phyloP scores from a whole-genome alignment of 2,797 vertebrate species.

The Betta splendens region DNA sequence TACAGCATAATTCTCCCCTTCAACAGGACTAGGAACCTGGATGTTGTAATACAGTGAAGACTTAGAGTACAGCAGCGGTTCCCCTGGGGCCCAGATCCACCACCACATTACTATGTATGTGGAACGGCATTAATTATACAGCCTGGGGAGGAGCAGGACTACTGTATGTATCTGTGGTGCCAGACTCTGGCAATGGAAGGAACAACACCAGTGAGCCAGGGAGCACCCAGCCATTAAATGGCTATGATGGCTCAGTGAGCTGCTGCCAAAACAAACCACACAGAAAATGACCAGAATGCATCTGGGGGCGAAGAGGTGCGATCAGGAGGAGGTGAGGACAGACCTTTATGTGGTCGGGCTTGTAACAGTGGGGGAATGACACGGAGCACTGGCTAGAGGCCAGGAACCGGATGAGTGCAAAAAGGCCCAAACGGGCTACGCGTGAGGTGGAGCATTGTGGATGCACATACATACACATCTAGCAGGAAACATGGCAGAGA shows the following conservation, averaged over 20 bases:
- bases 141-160: constrained; percentile 17
- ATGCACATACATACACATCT: no score
- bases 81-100: neutral
- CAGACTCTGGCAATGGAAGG: constrained; percentile 44
- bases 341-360: constrained; percentile 48
- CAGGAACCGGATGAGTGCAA: no score
- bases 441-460: no score
- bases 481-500: no score
- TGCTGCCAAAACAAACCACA: constrained; percentile 71
- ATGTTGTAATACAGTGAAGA: neutral
- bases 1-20: constrained; percentile 6
- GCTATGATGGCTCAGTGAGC: constrained; percentile 61
- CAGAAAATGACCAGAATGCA: constrained; percentile 71
- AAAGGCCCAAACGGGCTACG: no score
- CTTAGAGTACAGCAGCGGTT: neutral
- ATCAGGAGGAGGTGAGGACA: constrained; percentile 52
- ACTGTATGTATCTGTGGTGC: constrained; percentile 28
- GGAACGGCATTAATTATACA: constrained; percentile 31
- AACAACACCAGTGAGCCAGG: constrained; percentile 49
- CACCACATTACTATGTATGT: constrained; percentile 1
- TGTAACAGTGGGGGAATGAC: constrained; percentile 56
- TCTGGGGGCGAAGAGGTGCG: constrained; percentile 55
- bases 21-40: neutral
- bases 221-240: constrained; percentile 67
- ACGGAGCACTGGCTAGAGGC: constrained; percentile 46